These are phyloP conservation scores for Drosophila pectinifera DNA, from an alignment of 1,140 invertebrate genomes.

Conservation along the genomic window DNA sequence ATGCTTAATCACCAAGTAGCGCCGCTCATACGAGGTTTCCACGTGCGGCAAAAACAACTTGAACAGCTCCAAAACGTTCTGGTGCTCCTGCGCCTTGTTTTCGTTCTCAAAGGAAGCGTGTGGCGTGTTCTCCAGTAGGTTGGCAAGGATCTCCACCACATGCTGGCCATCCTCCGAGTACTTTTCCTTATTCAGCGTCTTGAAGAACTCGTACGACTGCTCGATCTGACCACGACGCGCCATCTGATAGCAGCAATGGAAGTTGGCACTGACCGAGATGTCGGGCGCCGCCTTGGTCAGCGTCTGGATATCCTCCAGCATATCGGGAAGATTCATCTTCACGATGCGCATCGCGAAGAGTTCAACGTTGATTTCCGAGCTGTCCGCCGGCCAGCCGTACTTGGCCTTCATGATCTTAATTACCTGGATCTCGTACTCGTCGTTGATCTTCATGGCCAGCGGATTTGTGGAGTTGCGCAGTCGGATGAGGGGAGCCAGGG, in stretches of 20 bases:
- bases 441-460: constrained; percentile 73
- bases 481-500: constrained; percentile 63
- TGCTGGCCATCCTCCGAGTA: constrained; percentile 34
- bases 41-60: constrained; percentile 63
- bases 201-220: constrained; percentile 71
- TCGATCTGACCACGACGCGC: constrained; percentile 71
- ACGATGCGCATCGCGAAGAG: constrained; percentile 78
- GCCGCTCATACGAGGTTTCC: constrained; percentile 39
- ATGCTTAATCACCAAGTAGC: constrained; percentile 63
- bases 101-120: constrained; percentile 32
- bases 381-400: constrained; percentile 81
- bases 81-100: constrained; percentile 47
- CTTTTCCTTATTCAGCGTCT: constrained; percentile 50
- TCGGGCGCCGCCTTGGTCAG: constrained; percentile 73
- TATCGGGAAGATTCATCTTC: constrained; percentile 76
- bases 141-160: constrained; percentile 63
- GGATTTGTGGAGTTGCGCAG: constrained; percentile 78
- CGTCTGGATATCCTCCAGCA: constrained; percentile 74
- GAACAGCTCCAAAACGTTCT: constrained; percentile 66
- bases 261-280: constrained; percentile 63
- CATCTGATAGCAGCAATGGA: constrained; percentile 79
- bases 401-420: constrained; percentile 84
- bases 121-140: constrained; percentile 51
- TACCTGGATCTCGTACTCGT: constrained; percentile 78
- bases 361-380: constrained; percentile 67